Evolutionary conservation across 2,888 invertebrate genomes (phyloP), one percentile per base, ranked within the genome.

Genomic region (Oxycera nigricornis): DNA sequence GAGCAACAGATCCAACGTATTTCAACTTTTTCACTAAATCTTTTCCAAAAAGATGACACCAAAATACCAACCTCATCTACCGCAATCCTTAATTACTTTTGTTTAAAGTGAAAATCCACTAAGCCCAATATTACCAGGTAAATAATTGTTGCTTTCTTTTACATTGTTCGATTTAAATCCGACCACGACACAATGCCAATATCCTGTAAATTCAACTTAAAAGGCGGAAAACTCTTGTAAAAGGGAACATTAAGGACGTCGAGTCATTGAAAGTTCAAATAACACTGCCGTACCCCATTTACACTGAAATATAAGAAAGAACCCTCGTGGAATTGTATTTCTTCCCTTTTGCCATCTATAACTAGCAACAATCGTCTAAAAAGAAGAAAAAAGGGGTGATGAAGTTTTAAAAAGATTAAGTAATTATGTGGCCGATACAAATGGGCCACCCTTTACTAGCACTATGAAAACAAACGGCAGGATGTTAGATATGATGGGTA

Each of bases 371-470:
- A 2, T 46, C 3, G 3, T 46, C 46, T 2, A 11, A n/a, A 3
- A n/a, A 50, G 24, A 52, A 73, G 72, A 61, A 61, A 73, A 59
- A 76, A 76, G 73, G 76, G 76, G 75, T 75, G 75, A 76, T 72
- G 67, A 76, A 76, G 76, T 74, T 76, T 74, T 73, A 76, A 76
- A 76, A 74, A 76, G 76, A 76, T 76, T 76, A 76, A 76, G 76
- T 76, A 76, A 76, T 76, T 76, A 76, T 74, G 74, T 76, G 74
- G 52, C 74, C 65, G 57, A 73, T 61, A 73, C 70, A 75, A 73
- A 73, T 70, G 11, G 73, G 65, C 41, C 73, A 73, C 39, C 65
- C 65, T 24, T 22, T 39, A 14, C 14, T n/a, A 46, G 46, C 14
- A 14, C 4, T 46, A 11, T 14, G 46, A 46, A 14, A 46, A 46